phyloP scores from a whole-genome alignment of 2,797 vertebrate species.

The Luscinia luscinia region DNA sequence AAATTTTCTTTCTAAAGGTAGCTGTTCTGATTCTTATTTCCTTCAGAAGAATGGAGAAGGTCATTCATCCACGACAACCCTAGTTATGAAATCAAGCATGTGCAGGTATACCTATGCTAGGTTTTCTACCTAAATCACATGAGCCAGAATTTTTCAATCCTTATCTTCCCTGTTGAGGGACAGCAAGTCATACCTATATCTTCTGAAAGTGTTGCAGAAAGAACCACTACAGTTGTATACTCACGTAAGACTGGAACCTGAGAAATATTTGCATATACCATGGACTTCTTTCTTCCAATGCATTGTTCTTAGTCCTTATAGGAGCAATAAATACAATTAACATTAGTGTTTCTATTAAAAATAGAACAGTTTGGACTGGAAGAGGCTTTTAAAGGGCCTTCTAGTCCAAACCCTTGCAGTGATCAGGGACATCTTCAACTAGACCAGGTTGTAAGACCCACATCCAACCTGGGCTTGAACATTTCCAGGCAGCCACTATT shows the following conservation, averaged over 20 bases:
- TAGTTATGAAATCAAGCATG: neutral
- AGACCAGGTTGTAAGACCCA: neutral
- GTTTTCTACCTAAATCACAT: neutral
- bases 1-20: neutral
- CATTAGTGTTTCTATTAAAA: neutral
- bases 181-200: neutral
- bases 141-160: neutral
- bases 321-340: neutral
- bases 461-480: neutral
- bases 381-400: neutral
- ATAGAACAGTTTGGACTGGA: neutral
- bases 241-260: neutral
- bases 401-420: neutral
- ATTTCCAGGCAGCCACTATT: too few species aligned
- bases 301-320: neutral
- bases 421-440: neutral
- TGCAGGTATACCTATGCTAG: neutral
- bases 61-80: neutral
- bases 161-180: neutral
- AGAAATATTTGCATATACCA: neutral
- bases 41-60: neutral
- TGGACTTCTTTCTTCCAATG: neutral
- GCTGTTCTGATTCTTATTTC: neutral
- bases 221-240: neutral
- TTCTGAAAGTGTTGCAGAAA: neutral